phyloP scores from a whole-genome alignment of 2,113 vertebrate species.

The Strigops habroptila region DNA sequence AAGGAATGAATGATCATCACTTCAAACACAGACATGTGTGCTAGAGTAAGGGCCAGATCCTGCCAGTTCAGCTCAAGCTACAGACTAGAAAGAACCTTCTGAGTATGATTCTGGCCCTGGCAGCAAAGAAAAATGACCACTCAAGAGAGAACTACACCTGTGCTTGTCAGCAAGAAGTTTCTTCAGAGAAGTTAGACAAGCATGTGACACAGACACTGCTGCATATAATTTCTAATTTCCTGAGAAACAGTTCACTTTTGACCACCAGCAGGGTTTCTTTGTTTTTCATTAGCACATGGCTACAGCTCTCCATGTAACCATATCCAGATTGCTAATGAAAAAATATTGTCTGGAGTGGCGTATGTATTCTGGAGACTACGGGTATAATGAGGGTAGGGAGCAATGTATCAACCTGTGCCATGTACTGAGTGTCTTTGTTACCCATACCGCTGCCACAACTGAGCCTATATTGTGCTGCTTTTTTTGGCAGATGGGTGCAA shows the following conservation, averaged over 20 bases:
- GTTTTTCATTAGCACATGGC: constrained; percentile 38
- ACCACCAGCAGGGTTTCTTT: constrained; percentile 49
- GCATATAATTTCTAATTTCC: constrained; percentile 43
- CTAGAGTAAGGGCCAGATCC: background rate
- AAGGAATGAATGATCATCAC: background rate
- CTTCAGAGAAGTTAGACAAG: background rate
- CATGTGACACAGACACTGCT: background rate
- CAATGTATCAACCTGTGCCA: background rate
- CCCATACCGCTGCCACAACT: background rate
- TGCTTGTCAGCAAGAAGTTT: background rate
- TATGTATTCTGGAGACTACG: background rate
- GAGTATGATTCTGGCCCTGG: background rate
- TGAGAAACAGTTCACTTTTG: constrained; percentile 26
- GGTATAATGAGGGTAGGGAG: background rate
- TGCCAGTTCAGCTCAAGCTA: background rate
- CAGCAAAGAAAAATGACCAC: background rate
- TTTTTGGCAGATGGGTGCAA: background rate
- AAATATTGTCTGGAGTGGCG: constrained; percentile 11
- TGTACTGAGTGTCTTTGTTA: background rate
- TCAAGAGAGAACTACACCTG: background rate
- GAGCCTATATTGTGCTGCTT: background rate
- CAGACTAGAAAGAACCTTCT: background rate
- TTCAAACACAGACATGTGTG: background rate
- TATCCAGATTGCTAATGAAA: constrained; percentile 53
- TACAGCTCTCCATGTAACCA: constrained; percentile 29